Evolutionary conservation across 2,113 vertebrate genomes (phyloP).

Genomic region (Otolemur garnettii): DNA sequence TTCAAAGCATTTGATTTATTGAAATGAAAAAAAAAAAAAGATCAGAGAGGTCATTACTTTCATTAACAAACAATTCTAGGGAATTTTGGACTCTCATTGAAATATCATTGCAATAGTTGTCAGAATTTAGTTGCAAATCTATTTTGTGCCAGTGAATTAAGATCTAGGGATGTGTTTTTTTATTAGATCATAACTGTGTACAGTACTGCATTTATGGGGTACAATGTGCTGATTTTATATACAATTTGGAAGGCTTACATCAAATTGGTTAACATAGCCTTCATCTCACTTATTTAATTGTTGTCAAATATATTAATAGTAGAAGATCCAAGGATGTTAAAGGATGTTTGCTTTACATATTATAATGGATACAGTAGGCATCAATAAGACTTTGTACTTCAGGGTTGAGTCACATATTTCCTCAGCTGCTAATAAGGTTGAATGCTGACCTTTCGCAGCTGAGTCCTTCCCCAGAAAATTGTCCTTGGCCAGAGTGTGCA

Average conservation of each 20-base stretch:
- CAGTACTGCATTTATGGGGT: too few species aligned
- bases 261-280: too few species aligned
- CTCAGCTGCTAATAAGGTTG: background rate
- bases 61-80: background rate
- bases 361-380: background rate
- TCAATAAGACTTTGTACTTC: background rate
- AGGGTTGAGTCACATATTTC: accelerated
- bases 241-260: too few species aligned
- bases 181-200: too few species aligned
- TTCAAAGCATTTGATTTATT: background rate
- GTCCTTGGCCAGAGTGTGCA: background rate
- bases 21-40: background rate
- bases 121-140: background rate
- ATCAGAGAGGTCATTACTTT: background rate
- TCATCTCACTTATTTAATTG: too few species aligned
- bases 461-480: background rate
- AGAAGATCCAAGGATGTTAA: background rate
- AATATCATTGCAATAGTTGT: background rate
- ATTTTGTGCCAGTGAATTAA: background rate
- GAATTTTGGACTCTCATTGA: background rate
- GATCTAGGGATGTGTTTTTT: background rate
- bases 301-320: too few species aligned
- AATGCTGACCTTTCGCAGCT: background rate
- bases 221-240: too few species aligned
- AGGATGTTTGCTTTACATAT: background rate